phyloP scores from a whole-genome alignment of 2,113 vertebrate species.

The Aix galericulata region DNA sequence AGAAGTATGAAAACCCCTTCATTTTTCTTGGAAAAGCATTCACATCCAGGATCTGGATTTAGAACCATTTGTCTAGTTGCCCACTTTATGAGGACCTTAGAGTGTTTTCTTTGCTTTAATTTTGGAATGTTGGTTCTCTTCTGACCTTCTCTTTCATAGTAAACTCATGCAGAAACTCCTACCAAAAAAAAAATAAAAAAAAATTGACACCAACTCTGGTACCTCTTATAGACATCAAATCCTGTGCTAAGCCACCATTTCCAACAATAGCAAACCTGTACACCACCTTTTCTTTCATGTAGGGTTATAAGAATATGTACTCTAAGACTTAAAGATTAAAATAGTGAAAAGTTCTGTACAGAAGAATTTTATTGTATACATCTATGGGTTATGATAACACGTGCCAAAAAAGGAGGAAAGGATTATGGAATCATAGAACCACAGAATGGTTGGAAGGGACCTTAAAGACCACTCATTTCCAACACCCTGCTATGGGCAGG shows the following conservation, averaged over 20 bases:
- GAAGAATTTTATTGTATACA: background rate
- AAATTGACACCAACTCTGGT: background rate
- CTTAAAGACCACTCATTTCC: too few relatives aligned
- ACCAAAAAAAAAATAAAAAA: too few relatives aligned
- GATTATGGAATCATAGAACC: background rate
- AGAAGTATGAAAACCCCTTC: background rate
- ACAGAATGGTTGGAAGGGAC: too few relatives aligned
- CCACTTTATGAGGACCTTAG: background rate
- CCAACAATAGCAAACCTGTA: background rate
- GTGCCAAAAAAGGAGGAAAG: background rate
- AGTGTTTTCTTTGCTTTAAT: background rate
- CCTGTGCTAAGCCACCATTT: background rate
- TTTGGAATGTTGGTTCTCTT: background rate
- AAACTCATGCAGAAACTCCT: background rate
- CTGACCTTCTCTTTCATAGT: background rate
- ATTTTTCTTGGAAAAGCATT: background rate
- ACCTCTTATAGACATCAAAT: background rate
- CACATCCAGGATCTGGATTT: background rate
- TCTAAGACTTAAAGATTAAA: background rate
- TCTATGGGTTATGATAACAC: background rate
- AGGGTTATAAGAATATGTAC: background rate
- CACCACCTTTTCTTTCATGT: background rate
- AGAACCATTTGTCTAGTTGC: background rate
- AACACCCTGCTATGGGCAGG: too few relatives aligned
- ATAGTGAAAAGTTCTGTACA: background rate